Percentiles rank a stretch among this genome's conserved stretches.
phyloP scores from a whole-genome alignment of 2,113 vertebrate species.

The Vidua chalybeata region DNA sequence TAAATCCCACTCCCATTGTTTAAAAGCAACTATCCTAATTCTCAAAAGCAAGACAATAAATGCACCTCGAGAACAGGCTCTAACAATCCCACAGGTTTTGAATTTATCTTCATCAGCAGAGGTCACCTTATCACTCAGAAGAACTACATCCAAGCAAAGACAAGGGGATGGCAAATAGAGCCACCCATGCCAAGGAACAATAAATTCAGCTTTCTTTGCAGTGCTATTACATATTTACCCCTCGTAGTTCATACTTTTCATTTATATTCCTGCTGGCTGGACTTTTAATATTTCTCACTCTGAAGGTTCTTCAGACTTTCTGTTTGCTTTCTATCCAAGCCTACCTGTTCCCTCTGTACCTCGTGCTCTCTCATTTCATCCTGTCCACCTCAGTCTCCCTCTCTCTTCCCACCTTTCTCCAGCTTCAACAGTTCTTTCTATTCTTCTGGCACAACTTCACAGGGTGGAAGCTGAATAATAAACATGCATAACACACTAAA shows the following conservation, averaged over 20 bases:
- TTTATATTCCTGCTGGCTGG: background rate
- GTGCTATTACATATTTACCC: background rate
- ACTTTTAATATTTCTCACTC: background rate
- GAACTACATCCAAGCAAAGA: background rate
- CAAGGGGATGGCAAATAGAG: constrained; percentile 17
- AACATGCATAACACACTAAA: background rate
- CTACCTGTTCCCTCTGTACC: background rate
- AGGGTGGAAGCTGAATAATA: constrained; percentile 11
- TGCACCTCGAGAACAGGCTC: background rate
- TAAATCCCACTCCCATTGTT: background rate
- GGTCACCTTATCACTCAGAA: constrained; percentile 49
- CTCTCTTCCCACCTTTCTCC: background rate
- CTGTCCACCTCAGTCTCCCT: background rate
- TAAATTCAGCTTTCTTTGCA: background rate
- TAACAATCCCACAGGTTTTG: background rate
- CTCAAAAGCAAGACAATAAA: background rate
- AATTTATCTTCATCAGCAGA: background rate
- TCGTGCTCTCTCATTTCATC: background rate
- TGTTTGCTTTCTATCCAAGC: background rate
- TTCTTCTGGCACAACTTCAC: constrained; percentile 1
- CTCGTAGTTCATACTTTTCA: constrained; percentile 6
- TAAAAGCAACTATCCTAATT: background rate
- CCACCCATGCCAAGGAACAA: constrained; percentile 9
- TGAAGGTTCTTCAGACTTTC: background rate
- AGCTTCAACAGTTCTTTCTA: background rate